Base-by-base conservation (phyloP, 2,888 invertebrate species). In the Rhodophaea formosa region DNA sequence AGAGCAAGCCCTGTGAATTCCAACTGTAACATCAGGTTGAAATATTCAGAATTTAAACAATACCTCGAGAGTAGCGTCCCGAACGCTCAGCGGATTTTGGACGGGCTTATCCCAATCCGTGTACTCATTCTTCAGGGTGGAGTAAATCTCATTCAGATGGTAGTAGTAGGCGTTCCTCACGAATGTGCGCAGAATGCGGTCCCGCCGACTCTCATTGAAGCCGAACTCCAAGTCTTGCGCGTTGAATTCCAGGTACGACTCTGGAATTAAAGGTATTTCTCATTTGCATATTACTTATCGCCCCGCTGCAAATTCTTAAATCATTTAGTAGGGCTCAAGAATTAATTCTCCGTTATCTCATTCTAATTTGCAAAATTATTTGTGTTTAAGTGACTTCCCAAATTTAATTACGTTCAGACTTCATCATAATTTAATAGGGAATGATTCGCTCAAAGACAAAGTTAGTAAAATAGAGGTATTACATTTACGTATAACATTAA, bases 111-210 rank as follows among this genome's bases (percentile, higher is more conserved):
- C 97, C 98, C 98, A 98, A 85, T 98, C 98, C 60, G 98, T 98
- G 88, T 99, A 99, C 86, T 98, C 98, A 84, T 98, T 98, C 86
- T 96, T 92, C 71, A 98, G 92, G 56, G 98, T 97, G 56, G 98
- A 97, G 86, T 97, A 97, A 77, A 97, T 97, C 92, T 98, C 98
- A 87, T 97, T 97, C 71, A 98, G 93, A 88, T 99, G 98, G 89
- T 96, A 99, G 80, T 96, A 96, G 88, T 97, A 99, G 59, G 98
- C 95, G 91, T 99, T 99, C 66, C 98, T 94, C 63, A 98, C 98
- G 86, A 97, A 96, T 53, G 97, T 98, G 88, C 98, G 93, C 70
- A 97, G 92, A 78, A 97, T 96, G 62, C 96, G 93, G 86, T 97
- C 97, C 62, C 97, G 92, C 61, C 96, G 92, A 64, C 96, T 96